Base-by-base conservation (phyloP, 1,140 invertebrate species). In the Tribolium castaneum region DNA sequence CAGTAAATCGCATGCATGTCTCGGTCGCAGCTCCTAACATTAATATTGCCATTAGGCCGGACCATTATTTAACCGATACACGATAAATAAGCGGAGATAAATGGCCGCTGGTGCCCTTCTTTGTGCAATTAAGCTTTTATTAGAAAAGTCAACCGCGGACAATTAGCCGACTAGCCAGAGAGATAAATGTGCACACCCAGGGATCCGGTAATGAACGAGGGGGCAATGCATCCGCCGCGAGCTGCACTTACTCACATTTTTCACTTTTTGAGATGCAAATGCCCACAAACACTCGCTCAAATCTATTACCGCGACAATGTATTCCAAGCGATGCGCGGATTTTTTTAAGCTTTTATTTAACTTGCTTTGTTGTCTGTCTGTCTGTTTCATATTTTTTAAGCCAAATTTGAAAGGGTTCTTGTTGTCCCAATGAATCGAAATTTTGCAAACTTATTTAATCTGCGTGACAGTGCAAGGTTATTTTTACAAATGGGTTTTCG, bases 41-140 rank as follows among this genome's bases (percentile, higher is more conserved):
- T 66, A 66, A 66, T 66, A 66, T 66, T 66, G 59, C 59, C 59
- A 66, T 66, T 66, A 66, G 59, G 59, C 59, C 30, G 25, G 54
- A 59, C 54, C 54, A 59, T 59, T 59, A 59, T 59, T 59, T 59
- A 66, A 66, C 59, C 59, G 59, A 66, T 66, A 35, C n/a, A 14
- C 59, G 59, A 66, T 66, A 66, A 66, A 66, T 66, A 66, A 66
- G 59, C 59, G 25, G 59, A 66, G 59, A 66, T 66, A 66, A 66
- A 66, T 66, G 59, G 59, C 30, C 59, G 54, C 10, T 25, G 54
- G 54, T 19, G 14, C 54, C 54, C 14, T 35, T 66, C 59, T 66
- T 35, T 13, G 59, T 66, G 59, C 59, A 66, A 66, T 66, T 66
- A 66, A 34, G 59, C 59, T 35, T 35, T 34, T 66, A 66, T 35